Percentiles rank a stretch among this genome's conserved stretches.
These are phyloP conservation scores for Petrocephalus sullivani DNA, from an alignment of 2,797 vertebrate genomes.

Conservation along the genomic window DNA sequence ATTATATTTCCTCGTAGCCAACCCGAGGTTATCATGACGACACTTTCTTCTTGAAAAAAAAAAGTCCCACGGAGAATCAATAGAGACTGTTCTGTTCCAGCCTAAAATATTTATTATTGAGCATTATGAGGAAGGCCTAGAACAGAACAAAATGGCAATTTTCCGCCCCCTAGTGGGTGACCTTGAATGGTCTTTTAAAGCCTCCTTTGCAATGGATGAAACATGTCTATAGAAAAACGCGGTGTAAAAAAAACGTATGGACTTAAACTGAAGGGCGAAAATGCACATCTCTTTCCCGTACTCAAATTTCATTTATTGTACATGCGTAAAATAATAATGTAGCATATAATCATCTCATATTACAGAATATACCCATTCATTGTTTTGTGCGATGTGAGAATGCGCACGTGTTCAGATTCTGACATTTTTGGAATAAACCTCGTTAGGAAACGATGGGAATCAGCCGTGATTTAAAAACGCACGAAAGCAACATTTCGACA, in stretches of 20 bases:
- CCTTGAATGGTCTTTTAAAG: neutral
- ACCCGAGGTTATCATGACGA: neutral
- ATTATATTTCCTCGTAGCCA: neutral
- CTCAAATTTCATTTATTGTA: neutral
- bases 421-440: neutral
- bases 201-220: neutral
- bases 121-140: neutral
- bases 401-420: neutral
- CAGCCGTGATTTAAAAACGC: neutral
- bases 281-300: neutral
- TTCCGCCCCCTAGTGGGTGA: constrained; percentile 17
- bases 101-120: neutral
- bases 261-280: no score
- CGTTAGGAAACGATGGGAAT: neutral
- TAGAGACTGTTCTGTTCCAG: neutral
- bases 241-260: neutral
- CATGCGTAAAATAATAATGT: neutral
- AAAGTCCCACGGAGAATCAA: constrained; percentile 1
- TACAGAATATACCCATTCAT: neutral
- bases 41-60: neutral
- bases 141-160: neutral
- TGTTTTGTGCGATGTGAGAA: neutral
- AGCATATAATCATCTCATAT: neutral
- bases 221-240: neutral
- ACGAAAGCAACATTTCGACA: neutral